These are phyloP conservation scores for Rhombomys opimus DNA, from an alignment of 2,113 vertebrate genomes.

Conservation along the genomic window DNA sequence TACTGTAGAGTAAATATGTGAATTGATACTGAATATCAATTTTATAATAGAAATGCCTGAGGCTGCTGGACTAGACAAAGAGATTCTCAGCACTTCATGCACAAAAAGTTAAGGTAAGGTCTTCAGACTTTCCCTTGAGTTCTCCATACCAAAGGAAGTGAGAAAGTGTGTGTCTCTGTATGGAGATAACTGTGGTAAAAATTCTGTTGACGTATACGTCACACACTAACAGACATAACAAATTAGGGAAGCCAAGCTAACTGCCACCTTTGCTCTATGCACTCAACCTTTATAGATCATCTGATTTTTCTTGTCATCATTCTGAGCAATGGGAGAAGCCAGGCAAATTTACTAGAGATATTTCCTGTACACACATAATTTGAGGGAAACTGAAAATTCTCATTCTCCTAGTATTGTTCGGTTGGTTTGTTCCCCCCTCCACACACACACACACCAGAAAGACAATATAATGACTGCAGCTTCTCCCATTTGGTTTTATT, in stretches of 20 bases:
- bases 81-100: neutral
- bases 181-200: neutral
- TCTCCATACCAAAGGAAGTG: neutral
- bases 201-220: neutral
- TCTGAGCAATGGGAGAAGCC: neutral
- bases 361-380: slow-evolving; percentile 1
- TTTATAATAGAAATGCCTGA: neutral
- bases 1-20: neutral
- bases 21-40: neutral
- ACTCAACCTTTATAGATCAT: neutral
- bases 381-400: slow-evolving; percentile 25
- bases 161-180: neutral
- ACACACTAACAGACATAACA: neutral
- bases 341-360: neutral
- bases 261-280: neutral
- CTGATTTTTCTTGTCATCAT: neutral
- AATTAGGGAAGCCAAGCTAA: neutral
- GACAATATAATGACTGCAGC: slow-evolving; percentile 58
- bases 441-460: neutral
- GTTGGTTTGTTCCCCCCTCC: no score
- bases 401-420: slow-evolving; percentile 22
- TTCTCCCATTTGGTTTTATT: slow-evolving; percentile 70
- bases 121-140: neutral
- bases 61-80: neutral
- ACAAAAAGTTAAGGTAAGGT: neutral